A percentile compares a stretch with the other conserved stretches of the same genome.
These are phyloP conservation scores for Pogonophryne albipinna DNA, from an alignment of 2,797 vertebrate species.

Conservation along the genomic window DNA sequence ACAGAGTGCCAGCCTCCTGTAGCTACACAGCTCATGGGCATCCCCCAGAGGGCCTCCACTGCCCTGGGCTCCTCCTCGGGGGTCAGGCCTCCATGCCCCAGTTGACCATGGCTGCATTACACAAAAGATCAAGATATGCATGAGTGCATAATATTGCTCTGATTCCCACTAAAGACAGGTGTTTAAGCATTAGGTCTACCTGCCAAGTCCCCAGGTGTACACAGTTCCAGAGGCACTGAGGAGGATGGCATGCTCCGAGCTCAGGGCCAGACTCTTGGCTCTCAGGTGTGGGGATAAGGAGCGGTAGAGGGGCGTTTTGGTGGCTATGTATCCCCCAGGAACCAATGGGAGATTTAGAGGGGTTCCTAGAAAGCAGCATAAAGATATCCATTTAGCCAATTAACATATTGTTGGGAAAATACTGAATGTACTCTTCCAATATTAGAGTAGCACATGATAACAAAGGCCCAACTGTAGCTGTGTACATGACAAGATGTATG, in stretches of 20 bases:
- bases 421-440: no score
- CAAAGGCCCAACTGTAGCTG: no score
- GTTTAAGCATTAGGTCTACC: constrained; percentile 79
- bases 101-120: constrained; percentile 90
- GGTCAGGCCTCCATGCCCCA: constrained; percentile 90
- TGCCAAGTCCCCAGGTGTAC: constrained; percentile 91
- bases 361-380: constrained; percentile 44
- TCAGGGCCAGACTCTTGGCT: constrained; percentile 85
- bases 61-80: constrained; percentile 84
- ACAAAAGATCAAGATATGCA: neutral
- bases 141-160: neutral
- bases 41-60: constrained; percentile 91
- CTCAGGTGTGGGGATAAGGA: constrained; percentile 78
- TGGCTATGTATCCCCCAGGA: constrained; percentile 83
- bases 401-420: neutral
- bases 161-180: neutral
- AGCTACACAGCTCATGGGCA: constrained; percentile 84
- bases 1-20: constrained; percentile 94
- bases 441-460: no score
- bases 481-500: no score
- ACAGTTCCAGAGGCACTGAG: constrained; percentile 83
- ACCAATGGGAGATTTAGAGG: constrained; percentile 85
- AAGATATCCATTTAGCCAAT: neutral
- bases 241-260: constrained; percentile 88
- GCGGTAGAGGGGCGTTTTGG: constrained; percentile 84